Conservation (phyloP, 2,797 vertebrate genomes). For the Squalus acanthias region DNA sequence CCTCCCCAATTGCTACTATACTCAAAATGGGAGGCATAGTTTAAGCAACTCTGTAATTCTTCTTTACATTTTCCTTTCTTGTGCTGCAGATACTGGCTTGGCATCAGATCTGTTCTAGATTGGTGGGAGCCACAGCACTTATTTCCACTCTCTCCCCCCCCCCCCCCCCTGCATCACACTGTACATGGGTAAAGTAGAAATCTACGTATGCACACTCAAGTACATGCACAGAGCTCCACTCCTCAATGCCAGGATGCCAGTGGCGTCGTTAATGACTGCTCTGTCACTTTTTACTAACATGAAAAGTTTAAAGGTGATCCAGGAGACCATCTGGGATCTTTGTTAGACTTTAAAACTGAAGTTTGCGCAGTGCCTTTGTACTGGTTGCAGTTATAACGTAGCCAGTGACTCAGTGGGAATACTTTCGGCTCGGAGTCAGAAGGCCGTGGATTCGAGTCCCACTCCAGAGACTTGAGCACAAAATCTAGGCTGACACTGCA, state of each 20-base stretch:
- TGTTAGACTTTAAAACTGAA: neutral
- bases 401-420: neutral
- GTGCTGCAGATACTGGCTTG: neutral
- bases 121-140: neutral
- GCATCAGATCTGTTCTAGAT: neutral
- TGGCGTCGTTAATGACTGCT: neutral
- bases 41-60: neutral
- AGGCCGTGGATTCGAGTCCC: neutral
- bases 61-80: neutral
- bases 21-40: neutral
- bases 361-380: neutral
- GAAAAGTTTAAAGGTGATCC: neutral
- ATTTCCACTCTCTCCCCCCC: too few relatives aligned
- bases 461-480: neutral
- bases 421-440: neutral
- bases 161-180: neutral
- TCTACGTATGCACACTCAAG: neutral
- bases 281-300: neutral
- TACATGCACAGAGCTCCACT: neutral
- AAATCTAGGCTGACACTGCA: neutral
- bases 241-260: neutral
- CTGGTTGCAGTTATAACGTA: too few relatives aligned
- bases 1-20: neutral
- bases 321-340: neutral
- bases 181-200: neutral